A percentile compares a stretch with the other conserved stretches of the same genome.
phyloP scores from a whole-genome alignment of 2,797 vertebrate species.

The Anguilla obscura region DNA sequence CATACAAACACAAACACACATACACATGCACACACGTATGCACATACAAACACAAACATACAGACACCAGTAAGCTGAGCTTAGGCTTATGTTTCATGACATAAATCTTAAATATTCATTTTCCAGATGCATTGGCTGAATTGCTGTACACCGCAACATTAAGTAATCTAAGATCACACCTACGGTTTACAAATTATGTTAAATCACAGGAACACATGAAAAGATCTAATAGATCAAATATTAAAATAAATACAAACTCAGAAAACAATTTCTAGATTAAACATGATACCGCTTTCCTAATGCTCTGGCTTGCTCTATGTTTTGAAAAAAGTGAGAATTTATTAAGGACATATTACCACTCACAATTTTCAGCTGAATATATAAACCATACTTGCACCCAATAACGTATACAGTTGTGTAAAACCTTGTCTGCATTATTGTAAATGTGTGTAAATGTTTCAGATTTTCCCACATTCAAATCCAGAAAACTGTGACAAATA shows the following conservation, averaged over 20 bases:
- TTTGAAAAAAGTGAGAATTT: no score
- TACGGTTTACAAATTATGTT: not conserved
- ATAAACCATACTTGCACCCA: not conserved
- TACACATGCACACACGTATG: no score
- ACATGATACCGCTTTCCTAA: not conserved
- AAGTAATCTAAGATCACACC: conserved; percentile 19
- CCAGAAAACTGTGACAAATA: not conserved
- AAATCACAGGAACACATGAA: not conserved
- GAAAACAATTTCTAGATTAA: not conserved
- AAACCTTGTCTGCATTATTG: not conserved
- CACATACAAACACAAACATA: not conserved
- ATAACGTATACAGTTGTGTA: not conserved
- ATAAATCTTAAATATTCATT: not conserved
- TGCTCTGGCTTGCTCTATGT: no score
- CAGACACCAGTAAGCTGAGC: conserved; percentile 1
- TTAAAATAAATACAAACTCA: not conserved
- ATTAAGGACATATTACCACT: not conserved
- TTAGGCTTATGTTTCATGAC: not conserved
- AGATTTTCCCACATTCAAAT: not conserved
- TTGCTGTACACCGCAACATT: not conserved
- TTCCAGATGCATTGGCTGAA: not conserved
- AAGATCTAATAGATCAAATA: not conserved
- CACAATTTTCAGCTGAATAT: not conserved
- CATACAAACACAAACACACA: conserved; percentile 4
- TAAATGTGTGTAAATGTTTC: not conserved